Conservation (phyloP, 2,888 invertebrate genomes). For the Desoria tigrina region DNA sequence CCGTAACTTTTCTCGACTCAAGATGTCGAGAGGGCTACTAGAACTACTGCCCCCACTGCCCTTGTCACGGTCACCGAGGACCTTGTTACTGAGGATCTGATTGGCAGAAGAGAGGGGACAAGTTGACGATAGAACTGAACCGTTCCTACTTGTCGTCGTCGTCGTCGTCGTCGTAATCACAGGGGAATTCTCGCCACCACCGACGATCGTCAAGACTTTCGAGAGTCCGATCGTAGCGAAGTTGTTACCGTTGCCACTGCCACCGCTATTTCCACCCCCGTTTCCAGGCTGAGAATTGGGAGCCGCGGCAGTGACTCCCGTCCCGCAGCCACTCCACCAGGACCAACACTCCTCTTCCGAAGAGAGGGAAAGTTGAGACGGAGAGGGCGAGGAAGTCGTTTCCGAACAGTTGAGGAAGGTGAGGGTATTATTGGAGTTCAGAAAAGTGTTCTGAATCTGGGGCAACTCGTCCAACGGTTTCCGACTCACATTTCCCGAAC, state of each 20-base stretch:
- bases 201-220: slow-evolving; percentile 15
- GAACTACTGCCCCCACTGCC: background rate
- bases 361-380: background rate
- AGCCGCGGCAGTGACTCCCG: slow-evolving; percentile 23
- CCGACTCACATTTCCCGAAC: background rate
- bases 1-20: background rate
- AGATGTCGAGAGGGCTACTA: background rate
- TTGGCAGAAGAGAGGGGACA: no score
- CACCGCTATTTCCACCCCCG: background rate
- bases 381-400: background rate
- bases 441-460: background rate
- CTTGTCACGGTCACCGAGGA: background rate
- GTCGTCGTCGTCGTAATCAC: slow-evolving; percentile 6
- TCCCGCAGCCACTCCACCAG: slow-evolving; percentile 40
- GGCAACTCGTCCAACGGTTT: slow-evolving; percentile 4
- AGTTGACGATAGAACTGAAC: no score
- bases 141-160: no score
- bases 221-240: background rate
- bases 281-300: background rate
- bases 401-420: background rate
- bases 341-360: slow-evolving; percentile 33
- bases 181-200: background rate
- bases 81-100: no score
- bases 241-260: slow-evolving; percentile 4
- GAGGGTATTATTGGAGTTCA: background rate